Evolutionary conservation across 2,888 invertebrate species (phyloP).

Genomic region (Pycnomerus fuliginosus): DNA sequence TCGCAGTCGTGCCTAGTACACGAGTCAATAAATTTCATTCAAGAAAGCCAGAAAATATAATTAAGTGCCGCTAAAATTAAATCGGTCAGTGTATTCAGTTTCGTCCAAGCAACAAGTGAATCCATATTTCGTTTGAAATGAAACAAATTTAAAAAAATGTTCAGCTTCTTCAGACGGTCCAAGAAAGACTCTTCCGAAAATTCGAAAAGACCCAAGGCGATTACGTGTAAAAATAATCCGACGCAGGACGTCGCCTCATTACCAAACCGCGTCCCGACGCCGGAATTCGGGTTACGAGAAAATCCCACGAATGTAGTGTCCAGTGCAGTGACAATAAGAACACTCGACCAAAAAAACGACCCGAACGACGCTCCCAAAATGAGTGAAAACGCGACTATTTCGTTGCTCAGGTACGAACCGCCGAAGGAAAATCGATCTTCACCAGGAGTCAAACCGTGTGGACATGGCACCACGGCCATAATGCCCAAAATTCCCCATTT

Average conservation of each 20-base stretch:
- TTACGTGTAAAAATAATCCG: constrained; percentile 46
- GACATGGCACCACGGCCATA: constrained; percentile 49
- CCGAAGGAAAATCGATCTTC: too few relatives aligned
- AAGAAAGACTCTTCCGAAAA: constrained; percentile 39
- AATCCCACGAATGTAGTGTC: constrained; percentile 37
- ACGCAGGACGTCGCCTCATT: constrained; percentile 31
- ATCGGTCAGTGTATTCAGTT: too few relatives aligned
- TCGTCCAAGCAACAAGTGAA: too few relatives aligned
- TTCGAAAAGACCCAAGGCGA: constrained; percentile 35
- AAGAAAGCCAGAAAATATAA: too few relatives aligned
- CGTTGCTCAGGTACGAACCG: constrained; percentile 4
- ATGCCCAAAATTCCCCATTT: constrained; percentile 41
- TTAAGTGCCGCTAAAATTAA: too few relatives aligned
- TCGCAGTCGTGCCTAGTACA: too few relatives aligned
- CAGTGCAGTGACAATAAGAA: constrained; percentile 35
- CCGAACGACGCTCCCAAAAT: constrained; percentile 30
- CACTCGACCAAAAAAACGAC: constrained; percentile 39
- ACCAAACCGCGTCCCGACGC: constrained; percentile 32
- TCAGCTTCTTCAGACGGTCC: constrained; percentile 46
- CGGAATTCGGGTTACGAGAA: constrained; percentile 38
- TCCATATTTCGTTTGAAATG: neutral
- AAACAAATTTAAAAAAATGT: constrained; percentile 34
- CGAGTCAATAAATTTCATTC: too few relatives aligned
- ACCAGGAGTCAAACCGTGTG: constrained; percentile 48
- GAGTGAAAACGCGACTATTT: constrained; percentile 16